Evolutionary conservation across 2,888 invertebrate genomes (phyloP), one percentile per base, ranked within the genome.

Genomic region (Catocala nupta): DNA sequence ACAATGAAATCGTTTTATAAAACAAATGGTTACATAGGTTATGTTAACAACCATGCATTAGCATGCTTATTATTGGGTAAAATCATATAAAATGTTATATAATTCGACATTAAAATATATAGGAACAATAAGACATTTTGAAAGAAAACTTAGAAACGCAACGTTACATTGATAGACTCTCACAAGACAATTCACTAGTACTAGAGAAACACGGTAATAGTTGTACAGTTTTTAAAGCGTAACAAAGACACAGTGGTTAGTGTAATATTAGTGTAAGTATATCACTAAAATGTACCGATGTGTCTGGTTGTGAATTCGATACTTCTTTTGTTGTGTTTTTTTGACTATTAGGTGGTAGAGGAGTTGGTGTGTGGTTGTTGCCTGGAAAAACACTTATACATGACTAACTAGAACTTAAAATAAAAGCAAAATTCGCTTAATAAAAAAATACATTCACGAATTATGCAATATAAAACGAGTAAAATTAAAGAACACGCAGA

Each of bases 281-380:
- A 73, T 66, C 73, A 70, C 70, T 72, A 80, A 78, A 70, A 86
- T 91, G 89, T 91, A 92, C 92, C 92, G 89, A 88, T 77, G 86
- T 88, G 83, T 85, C 84, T 77, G 86, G 81, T 82, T 84, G 84
- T 87, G 83, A 81, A 63, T 83, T 84, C 65, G 81, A 72, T 71
- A 86, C 85, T 79, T 83, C 85, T 53, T 79, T 81, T 82, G 88
- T 82, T 81, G 84, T 82, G 75, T 86, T 87, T 86, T 86, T 88
- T 88, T 84, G 88, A 81, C 80, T 79, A 81, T 83, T 85, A 73
- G 82, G 84, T 84, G 88, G 77, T 79, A 81, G 60, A 59, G 66
- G 59, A 56, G 52, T 64, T 36, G 71, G 85, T 84, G 85, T 84
- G 76, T 86, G 86, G 81, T 89, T 88, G 82, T 90, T 87, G 82